Conservation (phyloP, 1,140 invertebrate species). For the Parasteatoda tepidariorum region DNA sequence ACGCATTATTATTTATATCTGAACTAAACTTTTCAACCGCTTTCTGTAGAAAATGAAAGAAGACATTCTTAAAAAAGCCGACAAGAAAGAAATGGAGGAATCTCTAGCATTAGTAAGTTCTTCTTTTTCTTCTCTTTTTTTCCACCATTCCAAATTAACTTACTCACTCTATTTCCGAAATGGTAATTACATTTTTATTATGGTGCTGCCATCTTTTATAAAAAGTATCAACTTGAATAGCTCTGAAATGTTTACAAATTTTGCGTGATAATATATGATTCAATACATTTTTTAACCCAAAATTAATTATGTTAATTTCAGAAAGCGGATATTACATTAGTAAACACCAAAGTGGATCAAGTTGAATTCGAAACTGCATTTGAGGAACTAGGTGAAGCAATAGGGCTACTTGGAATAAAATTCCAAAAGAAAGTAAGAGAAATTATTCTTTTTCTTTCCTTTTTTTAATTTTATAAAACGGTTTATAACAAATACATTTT, state of each 20-base stretch:
- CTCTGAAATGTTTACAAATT: too few species aligned
- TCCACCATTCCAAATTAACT: too few species aligned
- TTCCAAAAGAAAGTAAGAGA: conserved; percentile 25
- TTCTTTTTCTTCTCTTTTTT: too few species aligned
- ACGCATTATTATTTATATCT: too few species aligned
- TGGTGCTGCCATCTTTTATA: too few species aligned
- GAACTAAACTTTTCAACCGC: too few species aligned
- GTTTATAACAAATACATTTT: not conserved
- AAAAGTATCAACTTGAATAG: too few species aligned
- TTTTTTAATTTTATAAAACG: not conserved
- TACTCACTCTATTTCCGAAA: too few species aligned
- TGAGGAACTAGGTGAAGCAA: conserved; percentile 32
- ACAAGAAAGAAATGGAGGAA: conserved; percentile 14
- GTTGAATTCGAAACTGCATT: conserved; percentile 23
- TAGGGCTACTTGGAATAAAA: conserved; percentile 25
- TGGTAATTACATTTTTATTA: too few species aligned
- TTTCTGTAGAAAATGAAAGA: conserved; percentile 14
- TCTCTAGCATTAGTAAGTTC: conserved; percentile 8
- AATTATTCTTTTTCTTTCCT: not conserved
- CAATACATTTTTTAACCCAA: too few species aligned
- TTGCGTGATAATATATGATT: too few species aligned
- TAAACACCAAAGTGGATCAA: conserved; percentile 14
- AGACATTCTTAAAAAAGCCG: not conserved
- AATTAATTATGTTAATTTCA: too few species aligned
- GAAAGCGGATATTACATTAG: conserved; percentile 25